phyloP scores from a whole-genome alignment of 2,797 vertebrate species.

The Bufotes viridis region DNA sequence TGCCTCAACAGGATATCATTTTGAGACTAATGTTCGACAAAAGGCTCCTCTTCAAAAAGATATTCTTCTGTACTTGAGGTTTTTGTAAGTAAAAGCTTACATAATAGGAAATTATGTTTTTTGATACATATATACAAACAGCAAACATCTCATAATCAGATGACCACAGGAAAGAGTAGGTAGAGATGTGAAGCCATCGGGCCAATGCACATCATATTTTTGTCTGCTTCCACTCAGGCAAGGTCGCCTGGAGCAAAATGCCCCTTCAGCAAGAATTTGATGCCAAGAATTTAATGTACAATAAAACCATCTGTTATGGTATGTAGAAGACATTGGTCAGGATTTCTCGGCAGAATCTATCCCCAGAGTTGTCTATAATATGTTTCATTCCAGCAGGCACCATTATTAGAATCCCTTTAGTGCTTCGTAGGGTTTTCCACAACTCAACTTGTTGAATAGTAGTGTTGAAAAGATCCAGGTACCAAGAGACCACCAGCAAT shows the following conservation, averaged over 20 bases:
- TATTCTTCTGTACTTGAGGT: too few relatives aligned
- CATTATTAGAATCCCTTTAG: background rate
- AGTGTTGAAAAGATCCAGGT: conserved; percentile 3
- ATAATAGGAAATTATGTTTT: too few relatives aligned
- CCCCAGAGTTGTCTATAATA: background rate
- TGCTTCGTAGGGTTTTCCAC: background rate
- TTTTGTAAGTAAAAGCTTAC: too few relatives aligned
- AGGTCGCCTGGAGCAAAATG: background rate
- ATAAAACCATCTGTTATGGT: background rate
- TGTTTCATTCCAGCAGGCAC: background rate
- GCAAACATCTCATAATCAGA: background rate
- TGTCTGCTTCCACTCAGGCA: background rate
- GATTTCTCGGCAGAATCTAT: background rate
- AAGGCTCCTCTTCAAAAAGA: too few relatives aligned
- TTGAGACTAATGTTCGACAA: too few relatives aligned
- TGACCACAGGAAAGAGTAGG: background rate
- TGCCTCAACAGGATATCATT: too few relatives aligned
- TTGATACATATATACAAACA: too few relatives aligned
- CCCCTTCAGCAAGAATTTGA: background rate
- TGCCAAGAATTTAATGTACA: background rate
- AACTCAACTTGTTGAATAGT: background rate
- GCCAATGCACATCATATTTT: background rate
- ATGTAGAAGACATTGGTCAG: background rate
- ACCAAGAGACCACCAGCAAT: background rate
- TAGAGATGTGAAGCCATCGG: background rate